Evolutionary conservation across 2,797 vertebrate species (phyloP).

Genomic region (Gambusia yucatana): DNA sequence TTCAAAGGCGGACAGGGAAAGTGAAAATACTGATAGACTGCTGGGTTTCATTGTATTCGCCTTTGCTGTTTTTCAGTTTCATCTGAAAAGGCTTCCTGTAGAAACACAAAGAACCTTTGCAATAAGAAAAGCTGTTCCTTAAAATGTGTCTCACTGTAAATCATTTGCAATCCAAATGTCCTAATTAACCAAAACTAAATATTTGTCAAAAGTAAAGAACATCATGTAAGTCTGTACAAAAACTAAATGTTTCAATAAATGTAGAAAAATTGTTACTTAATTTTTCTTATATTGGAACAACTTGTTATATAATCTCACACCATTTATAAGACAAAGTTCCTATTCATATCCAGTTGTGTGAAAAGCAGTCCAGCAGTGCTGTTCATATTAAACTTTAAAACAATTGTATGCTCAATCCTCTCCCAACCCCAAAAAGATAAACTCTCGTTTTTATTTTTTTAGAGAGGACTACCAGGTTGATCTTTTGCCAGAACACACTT

Average conservation of each 20-base stretch:
- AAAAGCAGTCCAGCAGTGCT: background rate
- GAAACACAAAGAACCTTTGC: background rate
- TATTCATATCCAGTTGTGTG: background rate
- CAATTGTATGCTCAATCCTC: background rate
- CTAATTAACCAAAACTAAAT: background rate
- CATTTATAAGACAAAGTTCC: background rate
- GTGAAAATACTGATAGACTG: conserved; percentile 9
- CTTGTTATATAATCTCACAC: background rate
- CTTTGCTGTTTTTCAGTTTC: background rate
- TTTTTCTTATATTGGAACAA: background rate
- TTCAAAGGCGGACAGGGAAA: background rate
- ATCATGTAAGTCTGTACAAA: background rate
- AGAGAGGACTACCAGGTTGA: too few relatives aligned
- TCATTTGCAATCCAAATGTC: background rate
- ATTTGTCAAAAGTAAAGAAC: background rate
- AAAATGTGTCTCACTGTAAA: background rate
- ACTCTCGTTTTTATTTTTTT: too few relatives aligned
- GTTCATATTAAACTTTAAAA: background rate
- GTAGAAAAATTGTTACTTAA: background rate
- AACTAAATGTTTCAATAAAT: background rate
- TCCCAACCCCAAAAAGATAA: too few relatives aligned
- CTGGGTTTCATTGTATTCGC: background rate
- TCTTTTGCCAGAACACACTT: too few relatives aligned
- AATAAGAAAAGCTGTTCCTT: background rate
- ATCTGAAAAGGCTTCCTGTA: background rate